A percentile compares a stretch with the other conserved stretches of the same genome.
These are phyloP conservation scores for Pygathrix nemaeus DNA, from an alignment of 2,113 vertebrate species.

Conservation along the genomic window DNA sequence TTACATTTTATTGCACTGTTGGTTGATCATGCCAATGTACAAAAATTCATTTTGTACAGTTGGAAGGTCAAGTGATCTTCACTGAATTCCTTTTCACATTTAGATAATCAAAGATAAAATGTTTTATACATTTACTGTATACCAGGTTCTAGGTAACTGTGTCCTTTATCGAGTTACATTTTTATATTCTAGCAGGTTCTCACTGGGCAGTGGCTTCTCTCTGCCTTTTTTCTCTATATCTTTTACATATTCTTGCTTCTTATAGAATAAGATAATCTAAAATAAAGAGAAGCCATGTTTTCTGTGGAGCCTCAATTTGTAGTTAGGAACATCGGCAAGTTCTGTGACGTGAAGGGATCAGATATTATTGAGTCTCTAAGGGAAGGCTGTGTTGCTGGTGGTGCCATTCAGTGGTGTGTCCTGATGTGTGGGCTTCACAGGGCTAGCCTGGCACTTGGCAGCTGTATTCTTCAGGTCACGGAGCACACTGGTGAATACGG, in stretches of 20 bases:
- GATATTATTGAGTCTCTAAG: background rate
- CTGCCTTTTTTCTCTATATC: fast-evolving
- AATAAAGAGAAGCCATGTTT: background rate
- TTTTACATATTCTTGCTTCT: background rate
- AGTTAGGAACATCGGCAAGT: background rate
- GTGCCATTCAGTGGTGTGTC: fast-evolving
- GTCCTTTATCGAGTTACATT: background rate
- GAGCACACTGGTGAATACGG: background rate
- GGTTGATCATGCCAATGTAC: background rate
- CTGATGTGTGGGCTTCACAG: background rate
- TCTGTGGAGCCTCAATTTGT: background rate
- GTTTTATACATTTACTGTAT: background rate
- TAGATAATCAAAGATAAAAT: background rate
- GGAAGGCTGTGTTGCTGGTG: background rate
- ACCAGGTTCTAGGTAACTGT: background rate
- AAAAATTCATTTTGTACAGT: background rate
- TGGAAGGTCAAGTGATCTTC: background rate
- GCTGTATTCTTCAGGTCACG: background rate
- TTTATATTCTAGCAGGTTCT: background rate
- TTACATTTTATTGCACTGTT: background rate
- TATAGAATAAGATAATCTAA: background rate
- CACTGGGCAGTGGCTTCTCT: background rate
- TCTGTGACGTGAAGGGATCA: background rate
- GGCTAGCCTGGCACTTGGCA: background rate
- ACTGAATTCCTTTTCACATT: background rate